Evolutionary conservation across 2,797 vertebrate genomes (phyloP).

Genomic region (Moxostoma hubbsi): DNA sequence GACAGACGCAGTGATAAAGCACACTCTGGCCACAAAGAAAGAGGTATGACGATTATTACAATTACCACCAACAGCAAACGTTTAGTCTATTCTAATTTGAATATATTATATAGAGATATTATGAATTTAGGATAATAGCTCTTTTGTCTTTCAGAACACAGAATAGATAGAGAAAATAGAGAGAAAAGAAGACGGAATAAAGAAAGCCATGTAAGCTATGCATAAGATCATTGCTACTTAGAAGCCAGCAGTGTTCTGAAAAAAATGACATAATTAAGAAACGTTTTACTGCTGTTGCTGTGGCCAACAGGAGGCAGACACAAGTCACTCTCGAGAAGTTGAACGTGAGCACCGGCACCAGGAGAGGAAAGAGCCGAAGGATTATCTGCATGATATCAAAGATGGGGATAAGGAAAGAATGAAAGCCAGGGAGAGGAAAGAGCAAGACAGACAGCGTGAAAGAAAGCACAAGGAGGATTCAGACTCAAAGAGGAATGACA

Average conservation of each 20-base stretch:
- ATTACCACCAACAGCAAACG: neutral
- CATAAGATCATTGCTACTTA: slow-evolving; percentile 13
- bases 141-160: slow-evolving; percentile 67
- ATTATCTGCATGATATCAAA: slow-evolving; percentile 50
- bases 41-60: slow-evolving; percentile 60
- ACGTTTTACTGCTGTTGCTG: neutral
- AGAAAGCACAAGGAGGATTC: slow-evolving; percentile 66
- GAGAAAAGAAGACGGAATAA: slow-evolving; percentile 72
- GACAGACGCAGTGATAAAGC: slow-evolving; percentile 65
- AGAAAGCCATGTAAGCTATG: slow-evolving; percentile 66
- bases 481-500: slow-evolving; percentile 58
- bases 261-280: neutral
- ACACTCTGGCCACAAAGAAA: slow-evolving; percentile 54
- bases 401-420: slow-evolving; percentile 52
- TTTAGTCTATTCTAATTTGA: neutral
- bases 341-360: too few species aligned
- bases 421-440: slow-evolving; percentile 52
- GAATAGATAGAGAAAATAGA: slow-evolving; percentile 70
- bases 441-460: slow-evolving; percentile 59
- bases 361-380: too few species aligned
- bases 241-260: neutral
- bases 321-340: slow-evolving; percentile 55
- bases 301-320: slow-evolving; percentile 66
- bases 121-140: neutral
- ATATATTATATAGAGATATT: too few species aligned